Evolutionary conservation across 2,113 vertebrate genomes (phyloP).

Genomic region (Malurus alboscapulatus): DNA sequence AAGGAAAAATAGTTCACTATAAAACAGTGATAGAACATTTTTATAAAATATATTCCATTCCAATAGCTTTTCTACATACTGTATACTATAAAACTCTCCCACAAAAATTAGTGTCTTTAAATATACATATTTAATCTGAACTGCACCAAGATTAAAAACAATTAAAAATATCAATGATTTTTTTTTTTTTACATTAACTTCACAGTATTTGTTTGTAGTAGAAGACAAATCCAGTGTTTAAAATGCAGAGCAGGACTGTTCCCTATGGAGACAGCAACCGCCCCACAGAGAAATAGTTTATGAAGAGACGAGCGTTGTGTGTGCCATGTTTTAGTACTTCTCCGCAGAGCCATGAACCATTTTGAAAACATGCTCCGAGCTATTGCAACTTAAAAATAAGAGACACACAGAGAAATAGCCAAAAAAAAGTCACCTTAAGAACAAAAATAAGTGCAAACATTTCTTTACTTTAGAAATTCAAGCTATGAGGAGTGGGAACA

Average conservation of each 20-base stretch:
- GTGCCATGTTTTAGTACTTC: slow-evolving; percentile 63
- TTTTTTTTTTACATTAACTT: slow-evolving; percentile 61
- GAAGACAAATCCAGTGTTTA: slow-evolving; percentile 74
- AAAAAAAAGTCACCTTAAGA: slow-evolving; percentile 58
- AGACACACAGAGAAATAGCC: slow-evolving; percentile 19
- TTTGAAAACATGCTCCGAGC: slow-evolving; percentile 43
- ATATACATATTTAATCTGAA: slow-evolving; percentile 64
- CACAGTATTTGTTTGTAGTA: slow-evolving; percentile 73
- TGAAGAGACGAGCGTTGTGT: slow-evolving; percentile 18
- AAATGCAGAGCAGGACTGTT: slow-evolving; percentile 27
- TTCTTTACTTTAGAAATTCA: slow-evolving; percentile 66
- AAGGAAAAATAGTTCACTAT: slow-evolving; percentile 72
- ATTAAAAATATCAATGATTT: slow-evolving; percentile 60
- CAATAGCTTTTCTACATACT: slow-evolving; percentile 77
- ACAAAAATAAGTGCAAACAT: slow-evolving; percentile 75
- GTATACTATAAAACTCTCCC: slow-evolving; percentile 69
- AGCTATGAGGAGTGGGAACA: slow-evolving; percentile 56
- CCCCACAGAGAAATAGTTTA: slow-evolving; percentile 44
- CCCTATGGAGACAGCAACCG: neutral
- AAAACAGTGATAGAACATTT: slow-evolving; percentile 75
- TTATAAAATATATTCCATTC: slow-evolving; percentile 80
- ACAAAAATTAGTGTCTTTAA: slow-evolving; percentile 66
- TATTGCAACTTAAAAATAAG: slow-evolving; percentile 58
- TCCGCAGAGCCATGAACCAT: slow-evolving; percentile 47
- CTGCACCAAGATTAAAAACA: slow-evolving; percentile 58